A percentile compares a stretch with the other conserved stretches of the same genome.
Evolutionary conservation across 2,113 vertebrate genomes (phyloP).

Genomic region (Alosa alosa): DNA sequence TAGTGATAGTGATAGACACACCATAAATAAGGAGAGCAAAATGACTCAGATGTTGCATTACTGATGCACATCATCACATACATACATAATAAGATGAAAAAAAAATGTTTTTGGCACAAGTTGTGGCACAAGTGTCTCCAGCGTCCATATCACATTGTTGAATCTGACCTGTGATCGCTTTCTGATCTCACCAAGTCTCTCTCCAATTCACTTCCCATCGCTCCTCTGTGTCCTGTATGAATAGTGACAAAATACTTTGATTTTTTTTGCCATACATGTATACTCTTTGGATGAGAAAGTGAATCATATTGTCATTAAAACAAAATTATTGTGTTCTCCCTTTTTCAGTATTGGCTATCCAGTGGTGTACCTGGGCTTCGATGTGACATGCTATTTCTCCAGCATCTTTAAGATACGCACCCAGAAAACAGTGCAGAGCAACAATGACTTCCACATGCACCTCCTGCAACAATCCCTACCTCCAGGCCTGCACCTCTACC

Average conservation of each 20-base stretch:
- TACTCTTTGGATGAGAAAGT: neutral
- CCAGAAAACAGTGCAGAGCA: slow-evolving; percentile 71
- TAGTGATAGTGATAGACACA: no score
- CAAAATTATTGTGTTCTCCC: neutral
- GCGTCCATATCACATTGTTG: no score
- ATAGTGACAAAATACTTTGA: neutral
- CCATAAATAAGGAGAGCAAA: neutral
- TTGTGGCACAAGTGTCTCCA: no score
- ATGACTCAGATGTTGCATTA: neutral
- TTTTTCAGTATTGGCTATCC: slow-evolving; percentile 75
- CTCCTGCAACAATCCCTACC: slow-evolving; percentile 75
- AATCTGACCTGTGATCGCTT: no score
- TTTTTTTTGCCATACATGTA: neutral
- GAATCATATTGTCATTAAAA: neutral
- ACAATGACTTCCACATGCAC: slow-evolving; percentile 76
- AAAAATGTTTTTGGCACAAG: no score
- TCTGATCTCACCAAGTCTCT: neutral
- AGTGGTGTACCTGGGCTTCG: slow-evolving; percentile 77
- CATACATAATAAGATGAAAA: no score
- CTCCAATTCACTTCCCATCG: neutral
- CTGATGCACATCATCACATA: no score
- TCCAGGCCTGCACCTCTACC: slow-evolving; percentile 70
- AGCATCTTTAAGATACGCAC: slow-evolving; percentile 75
- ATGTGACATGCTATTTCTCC: slow-evolving; percentile 79
- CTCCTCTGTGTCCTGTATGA: no score